Percentiles rank a stretch among this genome's conserved stretches.
Evolutionary conservation across 2,888 invertebrate genomes (phyloP).

Genomic region (Isotomurus palustris): DNA sequence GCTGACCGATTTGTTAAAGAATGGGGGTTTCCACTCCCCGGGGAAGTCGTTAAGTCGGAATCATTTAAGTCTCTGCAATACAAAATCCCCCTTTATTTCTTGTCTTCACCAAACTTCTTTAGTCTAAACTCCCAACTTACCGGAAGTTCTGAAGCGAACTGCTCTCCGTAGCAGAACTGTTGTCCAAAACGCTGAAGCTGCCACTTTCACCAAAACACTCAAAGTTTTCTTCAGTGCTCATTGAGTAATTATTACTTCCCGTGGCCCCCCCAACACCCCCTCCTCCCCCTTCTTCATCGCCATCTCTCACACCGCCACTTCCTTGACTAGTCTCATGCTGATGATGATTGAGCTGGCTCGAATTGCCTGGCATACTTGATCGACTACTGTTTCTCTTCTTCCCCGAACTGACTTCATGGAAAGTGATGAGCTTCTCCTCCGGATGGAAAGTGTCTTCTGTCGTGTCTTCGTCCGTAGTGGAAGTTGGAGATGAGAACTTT

Average conservation of each 20-base stretch:
- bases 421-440: neutral
- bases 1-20: conserved; percentile 61
- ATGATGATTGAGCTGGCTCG: no score
- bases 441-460: neutral
- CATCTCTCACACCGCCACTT: neutral
- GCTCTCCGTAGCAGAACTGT: conserved; percentile 20
- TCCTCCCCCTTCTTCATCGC: neutral
- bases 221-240: conserved; percentile 60
- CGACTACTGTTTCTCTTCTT: neutral
- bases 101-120: neutral
- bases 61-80: conserved; percentile 9
- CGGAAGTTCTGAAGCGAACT: conserved; percentile 24
- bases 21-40: conserved; percentile 24
- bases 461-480: neutral
- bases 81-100: neutral
- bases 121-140: no score
- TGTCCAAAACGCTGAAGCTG: conserved; percentile 44
- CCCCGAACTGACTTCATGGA: neutral
- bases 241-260: conserved; percentile 11
- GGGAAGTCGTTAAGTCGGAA: neutral
- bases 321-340: no score
- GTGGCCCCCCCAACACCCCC: neutral
- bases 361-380: no score
- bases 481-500: neutral
- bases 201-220: conserved; percentile 72